These are phyloP conservation scores for Arizona elegans DNA, from an alignment of 2,113 vertebrate species.

Conservation along the genomic window DNA sequence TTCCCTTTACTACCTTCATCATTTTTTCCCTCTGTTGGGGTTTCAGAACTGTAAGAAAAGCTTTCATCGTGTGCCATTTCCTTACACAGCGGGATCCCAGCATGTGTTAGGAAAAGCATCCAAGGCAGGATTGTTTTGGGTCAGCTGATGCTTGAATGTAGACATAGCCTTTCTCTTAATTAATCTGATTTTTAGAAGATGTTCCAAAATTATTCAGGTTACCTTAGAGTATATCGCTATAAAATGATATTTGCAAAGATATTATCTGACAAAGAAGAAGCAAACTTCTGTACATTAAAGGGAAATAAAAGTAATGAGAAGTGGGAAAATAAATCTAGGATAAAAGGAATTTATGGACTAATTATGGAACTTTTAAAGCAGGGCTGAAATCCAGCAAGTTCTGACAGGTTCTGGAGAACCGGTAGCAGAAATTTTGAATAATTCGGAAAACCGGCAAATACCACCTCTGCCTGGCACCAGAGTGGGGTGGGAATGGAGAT, in stretches of 20 bases:
- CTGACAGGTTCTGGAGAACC: no score
- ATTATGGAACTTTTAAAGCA: not conserved
- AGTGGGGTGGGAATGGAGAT: no score
- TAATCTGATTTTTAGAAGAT: not conserved
- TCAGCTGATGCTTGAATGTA: conserved; percentile 5
- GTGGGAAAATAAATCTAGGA: not conserved
- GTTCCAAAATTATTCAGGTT: not conserved
- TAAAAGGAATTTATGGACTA: not conserved
- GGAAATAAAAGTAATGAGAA: not conserved
- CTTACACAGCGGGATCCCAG: conserved; percentile 6
- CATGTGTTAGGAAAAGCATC: conserved; percentile 3
- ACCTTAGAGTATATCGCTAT: not conserved
- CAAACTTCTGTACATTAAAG: not conserved
- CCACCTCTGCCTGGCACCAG: no score
- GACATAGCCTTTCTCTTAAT: conserved; percentile 11
- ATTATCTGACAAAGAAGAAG: no score
- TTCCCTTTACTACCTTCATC: conserved; percentile 2
- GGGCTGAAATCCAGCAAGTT: no score
- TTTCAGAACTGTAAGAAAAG: not conserved
- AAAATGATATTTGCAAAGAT: no score
- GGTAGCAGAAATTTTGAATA: no score
- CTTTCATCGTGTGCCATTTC: conserved; percentile 29
- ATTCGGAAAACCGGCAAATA: no score
- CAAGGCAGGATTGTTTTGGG: not conserved
- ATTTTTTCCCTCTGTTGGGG: conserved; percentile 2